Percentiles rank a stretch among this genome's conserved stretches.
Conservation (phyloP, 2,888 invertebrate genomes). For the Agrilus cyanescens region DNA sequence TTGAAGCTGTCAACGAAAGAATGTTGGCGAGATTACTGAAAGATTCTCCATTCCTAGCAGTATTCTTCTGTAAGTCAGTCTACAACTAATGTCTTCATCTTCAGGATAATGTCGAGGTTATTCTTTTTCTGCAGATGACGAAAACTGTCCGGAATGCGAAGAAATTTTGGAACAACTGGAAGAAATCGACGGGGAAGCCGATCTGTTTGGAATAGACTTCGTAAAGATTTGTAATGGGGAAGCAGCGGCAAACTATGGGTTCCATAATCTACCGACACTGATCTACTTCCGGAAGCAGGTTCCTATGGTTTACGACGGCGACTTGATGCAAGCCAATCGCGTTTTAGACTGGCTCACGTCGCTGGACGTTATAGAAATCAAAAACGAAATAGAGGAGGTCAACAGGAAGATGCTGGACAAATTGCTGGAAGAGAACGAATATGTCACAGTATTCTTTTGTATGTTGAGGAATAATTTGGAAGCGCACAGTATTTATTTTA, state of each 20-base stretch:
- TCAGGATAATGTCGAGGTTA: background rate
- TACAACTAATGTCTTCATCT: no score
- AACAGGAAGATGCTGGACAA: conserved; percentile 95
- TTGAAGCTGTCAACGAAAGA: conserved; percentile 81
- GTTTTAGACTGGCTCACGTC: conserved; percentile 84
- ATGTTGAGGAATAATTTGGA: conserved; percentile 35
- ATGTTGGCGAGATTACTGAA: conserved; percentile 78
- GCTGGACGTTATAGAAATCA: conserved; percentile 88
- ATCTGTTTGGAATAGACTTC: conserved; percentile 86
- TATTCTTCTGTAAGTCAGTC: conserved; percentile 84
- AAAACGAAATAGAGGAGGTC: conserved; percentile 94
- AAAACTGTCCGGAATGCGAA: conserved; percentile 82
- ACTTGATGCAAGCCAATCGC: conserved; percentile 74
- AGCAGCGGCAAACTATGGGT: conserved; percentile 69
- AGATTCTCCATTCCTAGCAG: conserved; percentile 78
- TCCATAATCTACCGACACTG: conserved; percentile 73
- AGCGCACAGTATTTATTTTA: conserved; percentile 3
- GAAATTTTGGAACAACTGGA: conserved; percentile 84
- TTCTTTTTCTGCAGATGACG: conserved; percentile 52
- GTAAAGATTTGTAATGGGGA: conserved; percentile 79
- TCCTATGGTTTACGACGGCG: conserved; percentile 82
- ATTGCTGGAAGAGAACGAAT: conserved; percentile 87
- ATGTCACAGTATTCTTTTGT: conserved; percentile 93
- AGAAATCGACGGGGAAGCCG: conserved; percentile 91
- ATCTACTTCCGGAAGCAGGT: conserved; percentile 73